Conservation (phyloP, 2,113 vertebrate genomes). For the Fregata magnificens region DNA sequence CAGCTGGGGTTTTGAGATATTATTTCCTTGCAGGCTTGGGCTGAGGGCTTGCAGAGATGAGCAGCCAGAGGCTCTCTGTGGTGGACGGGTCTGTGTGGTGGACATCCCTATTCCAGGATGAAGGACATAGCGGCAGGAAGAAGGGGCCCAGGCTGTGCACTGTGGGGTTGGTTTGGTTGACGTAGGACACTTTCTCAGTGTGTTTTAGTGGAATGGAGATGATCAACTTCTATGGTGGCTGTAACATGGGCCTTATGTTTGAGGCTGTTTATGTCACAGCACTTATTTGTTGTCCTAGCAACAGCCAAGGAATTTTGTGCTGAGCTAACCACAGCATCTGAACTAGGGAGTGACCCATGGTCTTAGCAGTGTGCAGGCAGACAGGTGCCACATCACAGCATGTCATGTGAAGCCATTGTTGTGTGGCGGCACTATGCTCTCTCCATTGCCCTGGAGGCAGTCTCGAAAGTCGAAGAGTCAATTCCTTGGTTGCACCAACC, state of each 20-base stretch:
- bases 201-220: neutral
- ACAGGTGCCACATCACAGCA: neutral
- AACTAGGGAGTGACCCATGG: no score
- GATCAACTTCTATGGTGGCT: neutral
- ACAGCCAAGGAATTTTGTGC: neutral
- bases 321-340: neutral
- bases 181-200: rapidly evolving
- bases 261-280: neutral
- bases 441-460: neutral
- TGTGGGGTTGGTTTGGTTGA: neutral
- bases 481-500: neutral
- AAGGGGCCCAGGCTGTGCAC: neutral
- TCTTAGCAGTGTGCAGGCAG: neutral
- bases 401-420: rapidly evolving
- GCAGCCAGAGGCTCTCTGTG: rapidly evolving
- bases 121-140: rapidly evolving
- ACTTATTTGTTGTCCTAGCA: rapidly evolving
- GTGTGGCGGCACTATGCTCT: neutral
- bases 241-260: neutral
- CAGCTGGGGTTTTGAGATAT: neutral
- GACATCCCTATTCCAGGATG: neutral
- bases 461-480: neutral
- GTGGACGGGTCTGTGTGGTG: neutral
- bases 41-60: neutral
- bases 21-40: neutral